A percentile compares a stretch with the other conserved stretches of the same genome.
These are phyloP conservation scores for Ostrea edulis DNA, from an alignment of 1,140 invertebrate species.

Conservation along the genomic window DNA sequence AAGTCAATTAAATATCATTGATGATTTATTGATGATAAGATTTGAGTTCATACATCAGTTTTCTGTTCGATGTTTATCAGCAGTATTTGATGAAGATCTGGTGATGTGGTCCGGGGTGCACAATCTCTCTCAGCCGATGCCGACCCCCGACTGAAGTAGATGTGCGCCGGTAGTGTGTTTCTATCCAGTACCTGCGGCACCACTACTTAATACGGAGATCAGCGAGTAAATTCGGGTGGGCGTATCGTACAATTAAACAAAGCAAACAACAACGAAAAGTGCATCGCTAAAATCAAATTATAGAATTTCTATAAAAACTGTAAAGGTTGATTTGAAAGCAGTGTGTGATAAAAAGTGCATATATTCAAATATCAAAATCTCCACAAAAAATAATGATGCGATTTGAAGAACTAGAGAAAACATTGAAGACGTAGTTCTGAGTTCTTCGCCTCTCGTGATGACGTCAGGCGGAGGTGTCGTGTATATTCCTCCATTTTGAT, in stretches of 20 bases:
- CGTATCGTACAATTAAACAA: background rate
- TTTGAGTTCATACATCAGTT: too few species aligned
- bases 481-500: constrained; percentile 41
- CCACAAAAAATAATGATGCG: too few species aligned
- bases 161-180: constrained; percentile 1
- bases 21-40: too few species aligned
- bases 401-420: too few species aligned
- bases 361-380: too few species aligned
- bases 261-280: background rate
- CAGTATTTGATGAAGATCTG: background rate
- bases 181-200: constrained; percentile 39
- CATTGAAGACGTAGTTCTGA: too few species aligned
- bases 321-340: too few species aligned
- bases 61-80: too few species aligned
- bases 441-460: too few species aligned
- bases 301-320: too few species aligned
- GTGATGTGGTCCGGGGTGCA: background rate
- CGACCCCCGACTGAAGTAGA: constrained; percentile 6
- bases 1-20: too few species aligned
- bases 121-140: background rate
- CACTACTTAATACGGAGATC: constrained; percentile 38
- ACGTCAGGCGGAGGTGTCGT: background rate
- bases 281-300: background rate
- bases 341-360: too few species aligned
- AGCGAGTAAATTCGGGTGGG: background rate